Evolutionary conservation across 1,140 invertebrate species (phyloP), one percentile per base, ranked within the genome.

Genomic region (Macrostomum lignano): DNA sequence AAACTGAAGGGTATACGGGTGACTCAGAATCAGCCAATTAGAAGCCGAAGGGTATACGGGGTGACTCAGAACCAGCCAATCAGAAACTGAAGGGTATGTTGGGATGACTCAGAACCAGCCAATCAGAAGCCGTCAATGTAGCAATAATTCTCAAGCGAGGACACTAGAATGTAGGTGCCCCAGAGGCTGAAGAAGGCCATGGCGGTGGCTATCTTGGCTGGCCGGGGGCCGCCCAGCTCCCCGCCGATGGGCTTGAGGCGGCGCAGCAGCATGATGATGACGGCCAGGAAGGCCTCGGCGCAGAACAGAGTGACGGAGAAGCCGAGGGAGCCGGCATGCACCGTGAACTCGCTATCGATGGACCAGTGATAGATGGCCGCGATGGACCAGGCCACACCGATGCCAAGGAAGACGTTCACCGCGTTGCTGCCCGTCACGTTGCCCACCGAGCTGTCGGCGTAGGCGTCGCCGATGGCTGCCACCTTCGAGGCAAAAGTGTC

Each of bases 401-500:
- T 62, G 65, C 37, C 67, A 9, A 69, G 57, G 48, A 69, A 69
- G 23, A 93, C 84, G 55, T 93, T 94, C 25, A 96, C 88, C 33
- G 84, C 86, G 58, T 98, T 98, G 51, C 81, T 91, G 36, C 88
- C 88, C 3, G 84, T 94, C 40, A 96, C 82, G 58, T 96, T 96
- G 26, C 88, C 86, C 7, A 98, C 73, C 31, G 82, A 86, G 25
- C 81, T 81, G 52, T 98, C 88, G n/a, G 88, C 88, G 49, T 82
- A 81, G 55, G 82, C 76, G 54, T 96, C 86, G 52, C 91, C 78
- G 37, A 82, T 71, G 20, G 88, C 84, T 26, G 88, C 82, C 36
- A 93, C 79, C 66, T 93, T 93, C 48, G 81, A 91, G 33, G 88
- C 86, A 58, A 96, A 96, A 31, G 82, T 94, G 61, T 96, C 88